These are phyloP conservation scores for Brachionus manjavacas DNA, from an alignment of 1,140 invertebrate species.

Conservation along the genomic window DNA sequence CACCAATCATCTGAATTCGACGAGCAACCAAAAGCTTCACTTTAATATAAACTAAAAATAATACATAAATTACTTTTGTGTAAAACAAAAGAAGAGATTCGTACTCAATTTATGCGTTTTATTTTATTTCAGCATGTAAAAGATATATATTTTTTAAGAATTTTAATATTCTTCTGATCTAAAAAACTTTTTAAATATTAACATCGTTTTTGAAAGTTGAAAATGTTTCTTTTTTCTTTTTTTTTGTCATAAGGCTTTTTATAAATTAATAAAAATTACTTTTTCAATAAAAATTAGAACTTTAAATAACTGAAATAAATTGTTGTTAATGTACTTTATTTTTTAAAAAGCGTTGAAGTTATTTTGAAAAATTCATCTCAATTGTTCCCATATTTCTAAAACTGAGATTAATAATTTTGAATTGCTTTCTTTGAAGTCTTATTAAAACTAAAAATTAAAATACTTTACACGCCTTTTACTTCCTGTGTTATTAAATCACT, in stretches of 20 bases:
- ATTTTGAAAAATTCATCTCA: no score
- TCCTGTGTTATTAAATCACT: no score
- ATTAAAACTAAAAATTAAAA: no score
- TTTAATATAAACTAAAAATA: constrained; percentile 18
- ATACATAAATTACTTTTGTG: background rate
- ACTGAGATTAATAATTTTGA: no score
- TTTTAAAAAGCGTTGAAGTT: no score
- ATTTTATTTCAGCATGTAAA: background rate
- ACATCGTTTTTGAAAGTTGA: background rate
- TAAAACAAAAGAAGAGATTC: background rate
- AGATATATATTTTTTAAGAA: background rate
- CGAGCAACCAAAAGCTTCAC: background rate
- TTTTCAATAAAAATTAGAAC: background rate
- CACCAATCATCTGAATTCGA: background rate
- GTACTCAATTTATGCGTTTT: constrained; percentile 3
- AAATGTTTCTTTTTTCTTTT: background rate
- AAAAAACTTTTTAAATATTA: background rate
- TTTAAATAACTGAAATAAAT: no score
- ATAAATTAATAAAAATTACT: background rate
- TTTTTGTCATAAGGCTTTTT: background rate
- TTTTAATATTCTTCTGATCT: background rate
- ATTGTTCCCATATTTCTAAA: no score
- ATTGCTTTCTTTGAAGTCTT: no score
- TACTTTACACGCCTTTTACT: no score
- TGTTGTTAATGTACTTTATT: no score